phyloP scores from a whole-genome alignment of 2,888 invertebrate genomes.

The Strigamia transsilvanica region DNA sequence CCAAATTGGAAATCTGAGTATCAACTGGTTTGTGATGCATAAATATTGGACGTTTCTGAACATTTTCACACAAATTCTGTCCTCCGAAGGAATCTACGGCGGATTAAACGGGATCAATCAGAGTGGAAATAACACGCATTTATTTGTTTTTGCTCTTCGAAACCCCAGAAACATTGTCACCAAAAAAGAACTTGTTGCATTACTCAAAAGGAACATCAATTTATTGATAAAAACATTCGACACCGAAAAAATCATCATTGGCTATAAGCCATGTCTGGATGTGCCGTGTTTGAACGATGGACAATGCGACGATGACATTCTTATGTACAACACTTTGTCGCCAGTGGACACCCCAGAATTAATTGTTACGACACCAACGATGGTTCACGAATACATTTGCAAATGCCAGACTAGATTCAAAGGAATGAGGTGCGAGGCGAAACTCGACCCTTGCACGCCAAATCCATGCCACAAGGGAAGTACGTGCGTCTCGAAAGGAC shows the following conservation, averaged over 20 bases:
- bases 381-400: conserved; percentile 80
- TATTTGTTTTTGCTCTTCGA: conserved; percentile 69
- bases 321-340: conserved; percentile 63
- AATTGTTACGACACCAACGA: conserved; percentile 82
- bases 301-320: conserved; percentile 61
- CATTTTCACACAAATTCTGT: conserved; percentile 73
- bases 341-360: conserved; percentile 79
- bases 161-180: conserved; percentile 71
- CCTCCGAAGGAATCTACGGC: not conserved
- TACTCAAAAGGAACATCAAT: not conserved
- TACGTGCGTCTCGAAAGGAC: conserved; percentile 82
- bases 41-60: conserved; percentile 79
- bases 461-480: conserved; percentile 88
- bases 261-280: conserved; percentile 66
- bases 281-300: conserved; percentile 70
- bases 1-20: conserved; percentile 76
- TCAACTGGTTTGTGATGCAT: conserved; percentile 78
- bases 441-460: conserved; percentile 89
- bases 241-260: conserved; percentile 57
- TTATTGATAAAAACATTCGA: conserved; percentile 7
- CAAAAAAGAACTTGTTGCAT: not conserved
- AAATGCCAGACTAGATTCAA: conserved; percentile 85
- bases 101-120: conserved; percentile 26
- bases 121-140: conserved; percentile 45
- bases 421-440: conserved; percentile 81